Percentiles rank a stretch among this genome's conserved stretches.
phyloP scores from a whole-genome alignment of 1,140 invertebrate species.

The Drosophila nebulosa region DNA sequence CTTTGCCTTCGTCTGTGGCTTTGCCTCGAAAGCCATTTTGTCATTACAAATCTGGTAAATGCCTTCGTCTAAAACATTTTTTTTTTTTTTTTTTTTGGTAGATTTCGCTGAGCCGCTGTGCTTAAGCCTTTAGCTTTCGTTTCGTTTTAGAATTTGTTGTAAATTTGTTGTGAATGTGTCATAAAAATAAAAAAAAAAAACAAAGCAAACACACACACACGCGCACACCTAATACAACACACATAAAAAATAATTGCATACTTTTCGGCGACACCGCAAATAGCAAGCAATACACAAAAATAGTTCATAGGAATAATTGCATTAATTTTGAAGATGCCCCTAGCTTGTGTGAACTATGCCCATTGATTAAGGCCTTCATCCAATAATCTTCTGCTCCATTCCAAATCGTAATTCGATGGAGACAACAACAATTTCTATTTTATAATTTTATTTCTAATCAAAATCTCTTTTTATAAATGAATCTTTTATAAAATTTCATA shows the following conservation, averaged over 20 bases:
- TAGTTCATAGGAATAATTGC: not conserved
- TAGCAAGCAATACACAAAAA: not conserved
- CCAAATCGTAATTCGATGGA: too few species aligned
- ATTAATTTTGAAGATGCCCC: not conserved
- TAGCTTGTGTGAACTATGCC: too few species aligned
- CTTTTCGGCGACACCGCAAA: not conserved
- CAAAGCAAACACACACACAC: not conserved
- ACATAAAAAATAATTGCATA: not conserved
- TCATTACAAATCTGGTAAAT: slow-evolving; percentile 18
- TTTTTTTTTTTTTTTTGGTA: too few species aligned
- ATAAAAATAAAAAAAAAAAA: not conserved
- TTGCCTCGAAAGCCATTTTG: slow-evolving; percentile 16
- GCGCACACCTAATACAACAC: not conserved
- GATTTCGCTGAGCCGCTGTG: not conserved
- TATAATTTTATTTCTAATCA: too few species aligned
- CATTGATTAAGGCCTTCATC: too few species aligned
- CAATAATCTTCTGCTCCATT: too few species aligned
- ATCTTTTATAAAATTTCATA: too few species aligned
- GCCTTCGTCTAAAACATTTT: slow-evolving; percentile 7
- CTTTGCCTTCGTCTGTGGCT: too few species aligned
- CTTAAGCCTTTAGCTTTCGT: not conserved
- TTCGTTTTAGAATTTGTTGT: not conserved
- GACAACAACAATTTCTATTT: too few species aligned
- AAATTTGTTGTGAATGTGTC: slow-evolving; percentile 10
- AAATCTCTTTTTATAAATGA: too few species aligned